These are phyloP conservation scores for Branchipolynoe longqiensis DNA, from an alignment of 2,888 invertebrate species.

Conservation along the genomic window DNA sequence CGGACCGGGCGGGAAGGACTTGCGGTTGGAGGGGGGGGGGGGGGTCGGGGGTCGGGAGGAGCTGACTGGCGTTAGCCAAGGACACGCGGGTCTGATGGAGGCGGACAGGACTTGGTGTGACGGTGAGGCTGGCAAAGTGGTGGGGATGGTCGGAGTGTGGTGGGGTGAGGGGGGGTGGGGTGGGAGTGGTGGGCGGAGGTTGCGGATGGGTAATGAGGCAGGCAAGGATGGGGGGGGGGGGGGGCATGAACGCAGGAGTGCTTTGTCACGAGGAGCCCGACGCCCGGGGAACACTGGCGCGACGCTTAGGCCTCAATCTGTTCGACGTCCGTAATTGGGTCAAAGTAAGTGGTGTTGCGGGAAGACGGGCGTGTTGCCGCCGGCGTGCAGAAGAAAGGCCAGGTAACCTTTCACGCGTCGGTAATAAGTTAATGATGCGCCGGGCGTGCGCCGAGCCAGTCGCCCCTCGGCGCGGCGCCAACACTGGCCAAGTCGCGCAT, in stretches of 20 bases:
- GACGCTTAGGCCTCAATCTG: neutral
- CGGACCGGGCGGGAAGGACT: too few species aligned
- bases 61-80: too few species aligned
- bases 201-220: too few species aligned
- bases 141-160: too few species aligned
- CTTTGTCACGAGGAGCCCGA: conserved; percentile 14
- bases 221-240: neutral
- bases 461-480: neutral
- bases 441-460: neutral
- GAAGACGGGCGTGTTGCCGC: conserved; percentile 2
- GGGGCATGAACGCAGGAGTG: neutral
- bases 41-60: too few species aligned
- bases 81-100: too few species aligned
- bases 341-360: conserved; percentile 45
- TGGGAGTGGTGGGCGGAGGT: too few species aligned
- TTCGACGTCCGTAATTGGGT: conserved; percentile 21
- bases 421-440: conserved; percentile 39
- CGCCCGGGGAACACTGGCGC: neutral
- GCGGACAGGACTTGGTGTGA: too few species aligned
- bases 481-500: too few species aligned
- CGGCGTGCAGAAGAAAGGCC: conserved; percentile 17
- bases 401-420: conserved; percentile 46
- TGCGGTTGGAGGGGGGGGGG: too few species aligned
- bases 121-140: too few species aligned
- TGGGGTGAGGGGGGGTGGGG: neutral